phyloP scores from a whole-genome alignment of 1,140 invertebrate species.

The Brachionus asplanchnoidis region DNA sequence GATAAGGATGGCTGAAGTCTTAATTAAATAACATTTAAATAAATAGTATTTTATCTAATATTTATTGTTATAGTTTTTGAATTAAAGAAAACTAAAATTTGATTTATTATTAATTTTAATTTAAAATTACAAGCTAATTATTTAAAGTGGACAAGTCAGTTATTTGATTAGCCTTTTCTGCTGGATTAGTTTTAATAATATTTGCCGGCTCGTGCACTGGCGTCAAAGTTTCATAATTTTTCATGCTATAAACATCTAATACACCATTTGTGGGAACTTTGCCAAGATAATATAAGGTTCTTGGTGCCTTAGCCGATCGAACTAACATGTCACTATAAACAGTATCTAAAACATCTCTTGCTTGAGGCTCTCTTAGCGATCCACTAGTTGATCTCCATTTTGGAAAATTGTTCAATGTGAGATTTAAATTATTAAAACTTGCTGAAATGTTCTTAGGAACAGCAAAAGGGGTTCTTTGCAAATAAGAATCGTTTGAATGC shows the following conservation, averaged over 20 bases:
- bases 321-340: conserved; percentile 6
- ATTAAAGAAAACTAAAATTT: not conserved
- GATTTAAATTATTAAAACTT: conserved; percentile 32
- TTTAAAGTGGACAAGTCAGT: conserved; percentile 17
- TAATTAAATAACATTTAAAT: no score
- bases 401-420: not conserved
- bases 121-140: not conserved
- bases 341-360: conserved; percentile 16
- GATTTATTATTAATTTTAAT: no score
- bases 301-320: not conserved
- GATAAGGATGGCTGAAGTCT: no score
- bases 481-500: not conserved
- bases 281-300: conserved; percentile 40
- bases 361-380: conserved; percentile 19
- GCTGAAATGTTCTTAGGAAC: conserved; percentile 38
- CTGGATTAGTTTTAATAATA: not conserved
- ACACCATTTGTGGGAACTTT: conserved; percentile 31
- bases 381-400: not conserved
- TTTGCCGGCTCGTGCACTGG: conserved; percentile 16
- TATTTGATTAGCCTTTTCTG: not conserved
- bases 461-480: not conserved
- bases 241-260: conserved; percentile 36
- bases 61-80: no score
- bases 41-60: no score
- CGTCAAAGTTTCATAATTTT: conserved; percentile 34